Conservation (phyloP, 2,113 vertebrate species). For the Tupaia chinensis region DNA sequence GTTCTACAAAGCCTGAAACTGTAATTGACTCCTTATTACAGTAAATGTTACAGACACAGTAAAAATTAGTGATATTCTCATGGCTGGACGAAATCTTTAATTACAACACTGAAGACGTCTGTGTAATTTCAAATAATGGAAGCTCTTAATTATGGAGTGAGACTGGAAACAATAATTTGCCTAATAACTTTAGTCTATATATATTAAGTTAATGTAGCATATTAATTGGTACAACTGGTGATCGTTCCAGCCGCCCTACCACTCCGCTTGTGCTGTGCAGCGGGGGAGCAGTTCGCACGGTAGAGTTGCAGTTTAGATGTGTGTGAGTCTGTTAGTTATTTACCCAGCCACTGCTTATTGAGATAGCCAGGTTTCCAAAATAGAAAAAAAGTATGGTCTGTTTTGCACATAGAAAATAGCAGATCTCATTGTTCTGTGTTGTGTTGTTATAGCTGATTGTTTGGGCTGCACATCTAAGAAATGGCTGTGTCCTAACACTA, state of each 20-base stretch:
- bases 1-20: slow-evolving; percentile 94
- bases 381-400: slow-evolving; percentile 57
- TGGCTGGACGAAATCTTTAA: slow-evolving; percentile 74
- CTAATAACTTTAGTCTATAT: slow-evolving; percentile 79
- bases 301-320: slow-evolving; percentile 57
- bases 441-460: slow-evolving; percentile 72
- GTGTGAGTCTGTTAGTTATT: slow-evolving; percentile 57
- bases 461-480: slow-evolving; percentile 43
- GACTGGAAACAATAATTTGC: slow-evolving; percentile 75
- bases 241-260: slow-evolving; percentile 63
- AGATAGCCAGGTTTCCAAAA: slow-evolving; percentile 51
- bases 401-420: slow-evolving; percentile 77
- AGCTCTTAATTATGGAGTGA: slow-evolving; percentile 77
- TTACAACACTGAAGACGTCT: slow-evolving; percentile 71
- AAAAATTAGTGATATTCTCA: slow-evolving; percentile 80
- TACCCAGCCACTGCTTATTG: slow-evolving; percentile 58
- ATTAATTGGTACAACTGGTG: slow-evolving; percentile 68
- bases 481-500: neutral
- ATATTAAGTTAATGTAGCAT: slow-evolving; percentile 82
- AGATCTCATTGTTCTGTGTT: slow-evolving; percentile 67
- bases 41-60: slow-evolving; percentile 86
- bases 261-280: slow-evolving; percentile 56
- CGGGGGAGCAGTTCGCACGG: slow-evolving; percentile 26
- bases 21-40: slow-evolving; percentile 97
- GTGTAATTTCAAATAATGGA: slow-evolving; percentile 66